A percentile compares a stretch with the other conserved stretches of the same genome.
phyloP scores from a whole-genome alignment of 2,113 vertebrate species.

The Mugil cephalus region DNA sequence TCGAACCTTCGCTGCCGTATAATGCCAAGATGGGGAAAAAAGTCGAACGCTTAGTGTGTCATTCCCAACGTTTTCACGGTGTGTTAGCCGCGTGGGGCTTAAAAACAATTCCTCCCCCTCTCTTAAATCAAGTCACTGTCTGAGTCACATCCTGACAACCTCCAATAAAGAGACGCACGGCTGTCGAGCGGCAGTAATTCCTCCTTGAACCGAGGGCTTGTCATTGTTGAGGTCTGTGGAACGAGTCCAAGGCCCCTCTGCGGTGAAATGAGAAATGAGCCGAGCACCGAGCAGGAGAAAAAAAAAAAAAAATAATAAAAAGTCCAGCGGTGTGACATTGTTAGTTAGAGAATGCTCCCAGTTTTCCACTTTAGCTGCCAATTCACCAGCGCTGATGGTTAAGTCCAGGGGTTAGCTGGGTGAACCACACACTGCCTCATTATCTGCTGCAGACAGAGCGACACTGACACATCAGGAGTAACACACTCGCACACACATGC shows the following conservation, averaged over 20 bases:
- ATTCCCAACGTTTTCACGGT: slow-evolving; percentile 28
- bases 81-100: slow-evolving; percentile 2
- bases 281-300: not conserved
- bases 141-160: slow-evolving; percentile 31
- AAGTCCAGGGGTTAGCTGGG: slow-evolving; percentile 47
- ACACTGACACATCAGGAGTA: slow-evolving; percentile 30
- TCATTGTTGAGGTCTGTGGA: slow-evolving; percentile 17
- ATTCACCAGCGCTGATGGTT: slow-evolving; percentile 21
- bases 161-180: slow-evolving; percentile 10
- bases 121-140: slow-evolving; percentile 27
- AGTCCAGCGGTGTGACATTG: slow-evolving; percentile 22
- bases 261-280: slow-evolving; percentile 25
- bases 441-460: slow-evolving; percentile 49
- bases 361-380: slow-evolving; percentile 50
- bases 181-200: slow-evolving; percentile 10
- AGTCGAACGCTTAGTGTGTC: not conserved
- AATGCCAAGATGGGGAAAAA: not conserved
- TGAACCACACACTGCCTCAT: slow-evolving; percentile 58
- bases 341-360: slow-evolving; percentile 20
- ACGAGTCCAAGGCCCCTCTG: not conserved
- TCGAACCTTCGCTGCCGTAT: slow-evolving; percentile 5
- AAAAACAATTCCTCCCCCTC: slow-evolving; percentile 6
- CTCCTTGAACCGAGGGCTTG: slow-evolving; percentile 1
- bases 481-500: slow-evolving; percentile 6
- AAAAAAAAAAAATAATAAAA: slow-evolving; percentile 7